A percentile compares a stretch with the other conserved stretches of the same genome.
Conservation (phyloP, 2,888 invertebrate species). For the Sarcophaga subvicina region DNA sequence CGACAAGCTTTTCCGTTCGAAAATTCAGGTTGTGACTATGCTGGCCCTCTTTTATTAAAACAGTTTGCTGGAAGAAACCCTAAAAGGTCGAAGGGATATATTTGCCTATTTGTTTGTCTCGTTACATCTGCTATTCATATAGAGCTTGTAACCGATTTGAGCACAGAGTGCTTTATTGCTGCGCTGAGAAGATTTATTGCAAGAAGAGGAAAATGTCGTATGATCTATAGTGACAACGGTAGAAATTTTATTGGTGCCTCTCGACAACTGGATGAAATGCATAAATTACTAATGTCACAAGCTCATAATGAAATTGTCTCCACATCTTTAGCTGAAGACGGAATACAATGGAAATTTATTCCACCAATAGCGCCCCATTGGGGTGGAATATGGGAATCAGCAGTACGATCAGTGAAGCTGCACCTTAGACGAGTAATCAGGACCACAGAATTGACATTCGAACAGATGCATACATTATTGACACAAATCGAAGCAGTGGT, state of each 20-base stretch:
- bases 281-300: slow-evolving; percentile 46
- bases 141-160: slow-evolving; percentile 42
- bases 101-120: not conserved
- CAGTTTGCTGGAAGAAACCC: slow-evolving; percentile 15
- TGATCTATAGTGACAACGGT: slow-evolving; percentile 63
- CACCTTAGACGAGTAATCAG: slow-evolving; percentile 54
- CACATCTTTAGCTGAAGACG: slow-evolving; percentile 50
- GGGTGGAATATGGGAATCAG: slow-evolving; percentile 65
- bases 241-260: slow-evolving; percentile 63
- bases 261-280: slow-evolving; percentile 57
- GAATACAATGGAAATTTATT: slow-evolving; percentile 64
- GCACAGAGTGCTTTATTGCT: slow-evolving; percentile 61
- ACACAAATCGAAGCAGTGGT: slow-evolving; percentile 26
- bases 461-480: slow-evolving; percentile 55
- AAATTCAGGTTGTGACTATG: slow-evolving; percentile 36
- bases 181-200: slow-evolving; percentile 56
- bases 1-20: too few species aligned
- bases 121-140: too few species aligned
- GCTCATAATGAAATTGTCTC: slow-evolving; percentile 35
- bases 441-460: slow-evolving; percentile 25
- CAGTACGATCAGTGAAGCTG: slow-evolving; percentile 62
- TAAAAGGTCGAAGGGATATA: slow-evolving; percentile 1
- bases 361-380: slow-evolving; percentile 60
- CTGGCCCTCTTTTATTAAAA: slow-evolving; percentile 39
- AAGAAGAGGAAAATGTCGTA: slow-evolving; percentile 54